Conservation (phyloP, 2,888 invertebrate species). For the Phalera bucephala region DNA sequence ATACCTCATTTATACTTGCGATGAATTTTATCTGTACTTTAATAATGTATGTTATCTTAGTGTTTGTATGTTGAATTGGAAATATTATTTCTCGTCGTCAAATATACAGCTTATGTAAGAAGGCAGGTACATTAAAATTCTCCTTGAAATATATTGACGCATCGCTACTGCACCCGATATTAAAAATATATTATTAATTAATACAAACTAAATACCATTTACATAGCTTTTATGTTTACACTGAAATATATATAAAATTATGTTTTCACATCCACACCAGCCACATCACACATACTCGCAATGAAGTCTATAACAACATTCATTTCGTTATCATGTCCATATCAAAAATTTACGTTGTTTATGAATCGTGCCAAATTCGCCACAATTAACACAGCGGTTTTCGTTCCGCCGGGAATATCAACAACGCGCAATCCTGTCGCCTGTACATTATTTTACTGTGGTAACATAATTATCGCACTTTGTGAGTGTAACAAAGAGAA, state of each 20-base stretch:
- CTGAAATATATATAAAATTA: constrained; percentile 25
- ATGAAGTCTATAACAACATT: constrained; percentile 14
- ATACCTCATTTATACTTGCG: no score
- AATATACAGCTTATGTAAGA: no score
- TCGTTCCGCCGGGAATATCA: not conserved
- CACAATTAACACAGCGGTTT: not conserved
- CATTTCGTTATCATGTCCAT: not conserved
- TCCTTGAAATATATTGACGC: constrained; percentile 15
- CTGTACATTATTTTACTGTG: not conserved
- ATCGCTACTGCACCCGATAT: constrained; percentile 34
- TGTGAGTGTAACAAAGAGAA: no score
- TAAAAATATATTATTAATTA: constrained; percentile 23
- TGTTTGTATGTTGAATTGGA: constrained; percentile 1
- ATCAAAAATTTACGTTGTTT: not conserved
- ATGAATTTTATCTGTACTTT: no score
- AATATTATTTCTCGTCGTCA: no score
- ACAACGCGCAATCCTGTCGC: not conserved
- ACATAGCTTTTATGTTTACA: constrained; percentile 24
- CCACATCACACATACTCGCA: constrained; percentile 29
- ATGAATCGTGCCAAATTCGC: constrained; percentile 1
- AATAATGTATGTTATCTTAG: no score
- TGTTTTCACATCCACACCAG: constrained; percentile 25
- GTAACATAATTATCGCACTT: no score
- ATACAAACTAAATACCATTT: constrained; percentile 30
- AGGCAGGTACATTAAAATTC: no score